These are phyloP conservation scores for Anoplolepis gracilipes DNA, from an alignment of 1,140 invertebrate genomes.

Conservation along the genomic window DNA sequence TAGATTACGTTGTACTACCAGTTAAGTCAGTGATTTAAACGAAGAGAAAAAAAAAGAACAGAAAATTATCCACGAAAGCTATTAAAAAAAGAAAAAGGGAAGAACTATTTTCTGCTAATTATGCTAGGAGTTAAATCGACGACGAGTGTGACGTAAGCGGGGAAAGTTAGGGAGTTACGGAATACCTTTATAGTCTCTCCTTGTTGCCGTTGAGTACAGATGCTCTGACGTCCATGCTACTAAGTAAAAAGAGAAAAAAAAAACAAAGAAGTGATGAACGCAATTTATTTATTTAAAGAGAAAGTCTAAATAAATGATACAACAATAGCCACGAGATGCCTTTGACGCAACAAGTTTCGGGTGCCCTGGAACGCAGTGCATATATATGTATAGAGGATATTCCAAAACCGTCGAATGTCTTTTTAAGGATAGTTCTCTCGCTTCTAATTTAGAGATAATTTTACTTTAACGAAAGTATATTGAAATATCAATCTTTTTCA, in stretches of 20 bases:
- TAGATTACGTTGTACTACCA: constrained; percentile 66
- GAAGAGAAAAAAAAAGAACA: constrained; percentile 51
- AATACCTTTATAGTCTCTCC: constrained; percentile 67
- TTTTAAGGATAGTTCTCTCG: too few relatives aligned
- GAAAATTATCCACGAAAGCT: constrained; percentile 69
- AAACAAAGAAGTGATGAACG: constrained; percentile 67
- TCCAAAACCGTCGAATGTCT: too few relatives aligned
- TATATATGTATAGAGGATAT: constrained; percentile 29
- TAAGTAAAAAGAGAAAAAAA: constrained; percentile 63
- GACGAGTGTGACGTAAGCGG: constrained; percentile 33
- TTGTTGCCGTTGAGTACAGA: constrained; percentile 74
- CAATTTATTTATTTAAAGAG: constrained; percentile 81
- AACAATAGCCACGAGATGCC: constrained; percentile 84
- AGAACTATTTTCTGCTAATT: constrained; percentile 82
- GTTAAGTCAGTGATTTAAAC: constrained; percentile 65
- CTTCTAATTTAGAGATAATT: too few relatives aligned
- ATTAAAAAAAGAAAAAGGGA: constrained; percentile 55
- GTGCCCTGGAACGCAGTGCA: constrained; percentile 77
- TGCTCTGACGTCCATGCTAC: constrained; percentile 80
- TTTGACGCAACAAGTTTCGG: constrained; percentile 80
- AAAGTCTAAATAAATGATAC: constrained; percentile 76
- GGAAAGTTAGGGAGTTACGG: constrained; percentile 47
- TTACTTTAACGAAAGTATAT: too few relatives aligned
- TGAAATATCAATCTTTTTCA: too few relatives aligned
- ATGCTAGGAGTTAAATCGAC: constrained; percentile 62